Conservation (phyloP, 2,113 vertebrate species). For the Heterocephalus glaber region DNA sequence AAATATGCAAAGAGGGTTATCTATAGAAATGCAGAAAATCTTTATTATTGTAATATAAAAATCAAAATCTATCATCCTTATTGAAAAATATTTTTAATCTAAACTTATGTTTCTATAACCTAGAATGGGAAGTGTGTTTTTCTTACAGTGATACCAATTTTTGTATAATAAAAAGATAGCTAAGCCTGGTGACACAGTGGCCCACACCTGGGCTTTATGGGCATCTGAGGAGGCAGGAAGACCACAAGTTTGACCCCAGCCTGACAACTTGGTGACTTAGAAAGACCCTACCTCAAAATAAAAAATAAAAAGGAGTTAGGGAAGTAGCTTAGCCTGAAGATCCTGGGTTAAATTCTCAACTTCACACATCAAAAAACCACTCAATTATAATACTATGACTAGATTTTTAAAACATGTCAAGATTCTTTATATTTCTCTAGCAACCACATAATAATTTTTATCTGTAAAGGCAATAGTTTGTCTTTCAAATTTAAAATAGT, state of each 20-base stretch:
- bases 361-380: neutral
- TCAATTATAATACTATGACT: neutral
- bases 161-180: neutral
- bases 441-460: conserved; percentile 15
- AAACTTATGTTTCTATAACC: neutral
- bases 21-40: neutral
- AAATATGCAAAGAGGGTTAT: neutral
- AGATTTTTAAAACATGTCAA: neutral
- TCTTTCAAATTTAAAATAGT: neutral
- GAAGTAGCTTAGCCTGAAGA: neutral
- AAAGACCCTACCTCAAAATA: neutral
- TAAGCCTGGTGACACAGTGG: neutral
- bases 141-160: neutral
- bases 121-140: neutral
- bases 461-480: neutral
- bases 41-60: neutral
- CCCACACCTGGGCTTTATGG: neutral
- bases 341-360: neutral
- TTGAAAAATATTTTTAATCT: neutral
- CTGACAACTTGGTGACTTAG: neutral
- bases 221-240: no score
- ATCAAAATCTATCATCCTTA: neutral
- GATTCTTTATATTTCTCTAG: neutral
- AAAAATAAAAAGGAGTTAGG: neutral
- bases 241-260: neutral